Percentiles rank a stretch among this genome's conserved stretches.
These are phyloP conservation scores for human (Homo sapiens) DNA, from an alignment of 2,113 vertebrate species.

Conservation along the genomic window DNA sequence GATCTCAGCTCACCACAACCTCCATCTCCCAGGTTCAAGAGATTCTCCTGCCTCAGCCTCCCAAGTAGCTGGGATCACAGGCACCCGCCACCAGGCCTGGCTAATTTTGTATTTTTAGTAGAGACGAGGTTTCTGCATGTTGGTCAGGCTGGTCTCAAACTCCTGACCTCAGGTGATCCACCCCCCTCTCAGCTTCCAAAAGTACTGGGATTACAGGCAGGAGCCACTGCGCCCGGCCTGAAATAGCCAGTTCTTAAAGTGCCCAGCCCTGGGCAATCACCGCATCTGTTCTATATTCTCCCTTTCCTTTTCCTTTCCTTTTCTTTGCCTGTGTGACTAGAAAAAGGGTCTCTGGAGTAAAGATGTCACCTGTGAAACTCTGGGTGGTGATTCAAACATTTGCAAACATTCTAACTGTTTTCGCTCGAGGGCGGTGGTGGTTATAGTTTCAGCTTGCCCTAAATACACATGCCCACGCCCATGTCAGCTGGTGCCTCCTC, in stretches of 20 bases:
- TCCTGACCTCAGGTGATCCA: no score
- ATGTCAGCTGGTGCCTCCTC: neutral
- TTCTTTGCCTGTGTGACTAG: neutral
- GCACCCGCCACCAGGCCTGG: no score
- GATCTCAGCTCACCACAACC: no score
- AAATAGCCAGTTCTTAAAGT: neutral
- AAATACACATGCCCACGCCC: neutral
- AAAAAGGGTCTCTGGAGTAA: neutral
- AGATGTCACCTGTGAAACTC: neutral
- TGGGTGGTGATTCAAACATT: neutral
- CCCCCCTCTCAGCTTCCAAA: no score
- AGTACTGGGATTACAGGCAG: no score
- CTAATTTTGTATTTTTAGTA: no score
- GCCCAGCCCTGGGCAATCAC: rapidly evolving
- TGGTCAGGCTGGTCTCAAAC: no score
- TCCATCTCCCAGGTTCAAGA: no score
- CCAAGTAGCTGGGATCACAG: no score
- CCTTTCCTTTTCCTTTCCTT: neutral
- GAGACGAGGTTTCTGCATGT: no score
- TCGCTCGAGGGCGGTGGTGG: neutral
- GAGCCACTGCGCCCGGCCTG: no score
- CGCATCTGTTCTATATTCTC: rapidly evolving
- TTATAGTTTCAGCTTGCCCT: neutral
- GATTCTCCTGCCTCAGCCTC: no score
- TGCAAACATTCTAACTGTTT: neutral